Evolutionary conservation across 2,888 invertebrate genomes (phyloP), one percentile per base, ranked within the genome.

Genomic region (Drosophila phalerata): DNA sequence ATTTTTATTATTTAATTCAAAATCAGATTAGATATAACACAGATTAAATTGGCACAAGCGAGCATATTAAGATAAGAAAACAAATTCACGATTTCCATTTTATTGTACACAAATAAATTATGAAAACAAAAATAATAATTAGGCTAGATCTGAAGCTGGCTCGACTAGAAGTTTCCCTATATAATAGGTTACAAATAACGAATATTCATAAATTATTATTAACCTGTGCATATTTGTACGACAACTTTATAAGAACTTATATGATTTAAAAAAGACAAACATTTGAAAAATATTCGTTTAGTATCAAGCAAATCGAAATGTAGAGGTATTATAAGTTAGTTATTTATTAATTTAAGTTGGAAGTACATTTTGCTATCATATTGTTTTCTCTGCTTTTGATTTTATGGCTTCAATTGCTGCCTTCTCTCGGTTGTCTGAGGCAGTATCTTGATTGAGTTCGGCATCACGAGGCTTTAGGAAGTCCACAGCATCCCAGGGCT

Each of bases 401-500:
- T 32, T 34, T 5, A 13, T 25, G 5, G 17, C 37, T 22, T 51
- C 34, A 25, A 15, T 32, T 11, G 32, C 22, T 1, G 32, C 11
- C 22, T 22, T 11, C 9, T 22, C n/a, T 11, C 32, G 42, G 8
- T 32, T 25, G 15, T 0, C 22, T 3, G 43, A 32, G 22, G n/a
- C 30, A 5, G 11, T 11, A 11, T 22, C 22, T 43, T 56, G 55
- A 19, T 43, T 34, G 4, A 56, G 43, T 22, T 56, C 55, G 8
- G 32, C 43, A 15, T 56, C 55, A 11, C 42, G 43, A 3, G 55
- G 55, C 42, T 34, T 22, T 11, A 56, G 42, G 22, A 56, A 88
- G 22, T 84, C 81, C 6, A 51, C 85, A 3, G 77, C 94, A 86
- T 96, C 95, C 97, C 97, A 97, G 0, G 93, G 90, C 88, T 97